phyloP scores from a whole-genome alignment of 2,888 invertebrate species.

The Cheilosia vulpina region DNA sequence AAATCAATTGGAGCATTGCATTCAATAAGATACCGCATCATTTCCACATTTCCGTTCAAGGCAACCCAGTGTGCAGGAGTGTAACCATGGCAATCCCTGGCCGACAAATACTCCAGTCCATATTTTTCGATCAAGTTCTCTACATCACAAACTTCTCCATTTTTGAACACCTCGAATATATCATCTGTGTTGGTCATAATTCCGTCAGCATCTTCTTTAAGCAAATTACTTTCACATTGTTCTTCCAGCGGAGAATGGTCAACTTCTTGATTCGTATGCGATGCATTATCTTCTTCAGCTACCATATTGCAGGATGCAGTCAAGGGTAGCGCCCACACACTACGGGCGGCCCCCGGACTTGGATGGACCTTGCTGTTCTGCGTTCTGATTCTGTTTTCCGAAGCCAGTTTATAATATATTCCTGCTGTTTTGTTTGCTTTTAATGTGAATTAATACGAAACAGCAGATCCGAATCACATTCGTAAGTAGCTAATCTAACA shows the following conservation, averaged over 20 bases:
- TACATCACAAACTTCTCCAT: conserved; percentile 92
- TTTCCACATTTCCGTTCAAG: conserved; percentile 94
- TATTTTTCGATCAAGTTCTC: conserved; percentile 93
- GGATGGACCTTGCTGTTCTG: conserved; percentile 88
- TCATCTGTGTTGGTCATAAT: conserved; percentile 85
- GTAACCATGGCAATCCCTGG: conserved; percentile 95
- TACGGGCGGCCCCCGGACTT: conserved; percentile 94
- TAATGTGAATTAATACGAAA: background rate
- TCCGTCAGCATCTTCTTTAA: conserved; percentile 80
- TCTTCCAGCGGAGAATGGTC: conserved; percentile 82
- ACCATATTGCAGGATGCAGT: conserved; percentile 92
- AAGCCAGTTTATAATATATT: conserved; percentile 82
- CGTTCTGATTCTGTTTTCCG: conserved; percentile 82
- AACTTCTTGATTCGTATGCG: conserved; percentile 82
- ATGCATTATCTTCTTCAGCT: conserved; percentile 87
- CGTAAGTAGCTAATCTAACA: background rate
- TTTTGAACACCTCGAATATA: conserved; percentile 93
- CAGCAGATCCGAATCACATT: background rate
- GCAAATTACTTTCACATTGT: conserved; percentile 83
- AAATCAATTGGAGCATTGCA: conserved; percentile 93
- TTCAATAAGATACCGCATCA: conserved; percentile 94
- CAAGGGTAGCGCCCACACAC: conserved; percentile 93
- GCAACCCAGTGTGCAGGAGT: conserved; percentile 95
- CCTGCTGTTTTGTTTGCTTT: conserved; percentile 3
- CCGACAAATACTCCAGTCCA: conserved; percentile 90